Evolutionary conservation across 2,888 invertebrate species (phyloP).

Genomic region (Coremacera marginata): DNA sequence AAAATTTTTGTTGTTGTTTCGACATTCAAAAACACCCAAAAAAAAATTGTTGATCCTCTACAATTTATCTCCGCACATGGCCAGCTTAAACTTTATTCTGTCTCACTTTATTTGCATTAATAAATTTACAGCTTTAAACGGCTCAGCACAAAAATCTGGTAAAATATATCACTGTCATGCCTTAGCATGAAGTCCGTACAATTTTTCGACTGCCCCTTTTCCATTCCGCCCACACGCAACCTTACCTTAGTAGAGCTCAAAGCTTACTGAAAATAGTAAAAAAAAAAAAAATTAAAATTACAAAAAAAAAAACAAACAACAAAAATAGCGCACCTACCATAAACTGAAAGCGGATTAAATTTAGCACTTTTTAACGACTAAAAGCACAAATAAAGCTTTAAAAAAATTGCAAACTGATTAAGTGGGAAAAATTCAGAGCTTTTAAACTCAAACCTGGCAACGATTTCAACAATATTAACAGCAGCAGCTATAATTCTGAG

Average conservation of each 20-base stretch:
- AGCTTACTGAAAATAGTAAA: background rate
- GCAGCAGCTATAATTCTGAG: background rate
- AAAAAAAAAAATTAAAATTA: background rate
- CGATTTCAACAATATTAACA: background rate
- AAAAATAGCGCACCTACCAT: background rate
- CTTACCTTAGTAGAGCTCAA: background rate
- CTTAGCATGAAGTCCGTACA: background rate
- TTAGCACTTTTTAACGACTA: constrained; percentile 37
- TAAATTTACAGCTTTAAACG: constrained; percentile 21
- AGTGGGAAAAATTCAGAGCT: background rate
- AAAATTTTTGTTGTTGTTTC: too few species aligned
- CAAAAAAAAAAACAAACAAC: background rate
- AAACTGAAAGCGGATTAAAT: constrained; percentile 62
- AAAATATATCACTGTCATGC: constrained; percentile 20
- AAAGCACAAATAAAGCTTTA: constrained; percentile 36
- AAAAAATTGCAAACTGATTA: constrained; percentile 20
- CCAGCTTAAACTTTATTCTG: too few species aligned
- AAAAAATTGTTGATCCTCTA: too few species aligned
- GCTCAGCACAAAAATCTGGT: background rate
- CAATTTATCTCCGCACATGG: too few species aligned
- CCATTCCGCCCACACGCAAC: background rate
- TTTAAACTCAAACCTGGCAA: background rate
- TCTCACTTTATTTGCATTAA: constrained; percentile 11
- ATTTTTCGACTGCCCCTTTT: background rate
- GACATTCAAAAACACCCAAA: too few species aligned